Base-by-base conservation (phyloP, 1,140 invertebrate species). In the Hyles vespertilio region DNA sequence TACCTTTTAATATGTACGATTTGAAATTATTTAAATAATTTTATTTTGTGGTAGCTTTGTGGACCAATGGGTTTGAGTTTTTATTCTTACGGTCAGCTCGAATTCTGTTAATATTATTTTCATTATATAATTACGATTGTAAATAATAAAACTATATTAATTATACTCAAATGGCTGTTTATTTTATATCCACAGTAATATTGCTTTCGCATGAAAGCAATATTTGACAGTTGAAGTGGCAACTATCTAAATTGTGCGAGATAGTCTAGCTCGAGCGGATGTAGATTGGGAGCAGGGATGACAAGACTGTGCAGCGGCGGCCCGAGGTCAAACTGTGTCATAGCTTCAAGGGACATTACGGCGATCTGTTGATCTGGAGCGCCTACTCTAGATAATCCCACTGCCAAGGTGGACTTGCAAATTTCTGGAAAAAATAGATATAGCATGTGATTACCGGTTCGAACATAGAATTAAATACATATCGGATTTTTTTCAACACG, bases 191-290 rank as follows among this genome's bases (percentile, higher is more conserved):
- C 50, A 55, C 46, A 54, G 60, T 59, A 64, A 75, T 67, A 49
- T 81, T 59, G 36, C 67, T 4, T 44, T 12, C 3, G 40, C 36
- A 3, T 54, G 11, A 6, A 12, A 11, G 40, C 12, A 54, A n/a
- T n/a, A n/a, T n/a, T n/a, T 22, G n/a, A 36, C 52, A 44, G 22
- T 43, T 54, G 22, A 54, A 43, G 12, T 45, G 47, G 9, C 70
- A 70, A 48, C 54, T 80, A 77, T 80, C 72, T 82, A 65, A 93
- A 94, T 69, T 94, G 92, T 63, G 90, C 77, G 45, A 99, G 82
- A 92, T 96, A 98, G 77, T 98, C 97, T 52, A 90, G 74, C 91
- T 99, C 98, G 5, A 99, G 85, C n/a, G 97, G 96, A 92, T 99
- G 98, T 72, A 98, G 89, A 58, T 92, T 89, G 51, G 94, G 93